Evolutionary conservation across 2,797 vertebrate genomes (phyloP), one percentile per base, ranked within the genome.

Genomic region (Melanotaenia nigrans): DNA sequence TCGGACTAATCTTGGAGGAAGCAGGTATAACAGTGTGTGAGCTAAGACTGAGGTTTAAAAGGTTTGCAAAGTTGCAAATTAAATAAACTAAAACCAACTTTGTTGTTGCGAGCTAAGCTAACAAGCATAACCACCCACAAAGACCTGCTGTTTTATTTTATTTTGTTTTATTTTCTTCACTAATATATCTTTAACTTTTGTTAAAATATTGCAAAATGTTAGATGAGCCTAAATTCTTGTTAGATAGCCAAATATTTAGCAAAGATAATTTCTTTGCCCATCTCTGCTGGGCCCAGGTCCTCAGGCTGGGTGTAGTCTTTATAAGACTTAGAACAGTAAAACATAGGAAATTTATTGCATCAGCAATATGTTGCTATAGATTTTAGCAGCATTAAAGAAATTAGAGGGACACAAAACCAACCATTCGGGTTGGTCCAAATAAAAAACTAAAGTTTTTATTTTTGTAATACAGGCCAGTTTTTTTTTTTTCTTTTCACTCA

Each of bases 201-300:
- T 33, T 33, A 33, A 33, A 33, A 33, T 33, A 33, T 33, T 33
- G 32, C 32, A 33, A 9, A 33, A 36, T 36, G 11, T 36, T 11
- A 12, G 35, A 11, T 30, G 8, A 36, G 11, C 8, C 35, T 9
- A 36, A 36, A 36, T 36, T 36, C 10, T 36, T 36, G 11, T 36
- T 30, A 30, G 28, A 30, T 30, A 30, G 28, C 28, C 32, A 68
- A 68, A 62, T 57, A 71, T 70, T 69, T 53, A 53, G 5, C 38
- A 7, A 56, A 35, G 7, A 33, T 56, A 3, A 5, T 47, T 47
- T 67, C 6, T 33, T 1, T 12, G 10, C 38, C 38, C 14, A 10
- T 20, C 20, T 55, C 36, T 25, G 40, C 3, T 14, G 36, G 28
- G 25, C 35, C 24, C 4, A 38, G 33, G 28, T 33, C 33, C 47